phyloP scores from a whole-genome alignment of 2,888 invertebrate genomes.

The Polydrusus tereticollis region DNA sequence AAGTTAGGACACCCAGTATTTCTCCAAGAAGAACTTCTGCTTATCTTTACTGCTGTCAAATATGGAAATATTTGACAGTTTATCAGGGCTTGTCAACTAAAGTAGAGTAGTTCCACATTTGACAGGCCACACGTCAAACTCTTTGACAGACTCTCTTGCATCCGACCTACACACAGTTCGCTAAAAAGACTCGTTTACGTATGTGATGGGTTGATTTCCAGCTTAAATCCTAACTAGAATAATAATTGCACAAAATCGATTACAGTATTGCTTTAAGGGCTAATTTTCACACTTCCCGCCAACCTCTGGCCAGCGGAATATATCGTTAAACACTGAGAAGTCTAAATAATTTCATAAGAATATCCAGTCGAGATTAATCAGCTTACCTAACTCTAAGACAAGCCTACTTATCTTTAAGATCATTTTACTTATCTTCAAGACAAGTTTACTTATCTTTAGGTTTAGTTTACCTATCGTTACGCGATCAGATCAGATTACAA shows the following conservation, averaged over 20 bases:
- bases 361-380: neutral
- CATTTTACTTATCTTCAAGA: no score
- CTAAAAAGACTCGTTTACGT: conserved; percentile 13
- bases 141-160: neutral
- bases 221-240: conserved; percentile 28
- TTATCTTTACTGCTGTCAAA: conserved; percentile 7
- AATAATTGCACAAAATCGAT: conserved; percentile 50
- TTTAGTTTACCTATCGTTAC: neutral
- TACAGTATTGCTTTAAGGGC: conserved; percentile 43
- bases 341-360: conserved; percentile 2
- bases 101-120: no score
- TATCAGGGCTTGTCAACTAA: neutral
- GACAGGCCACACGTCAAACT: neutral
- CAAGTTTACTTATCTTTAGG: conserved; percentile 6
- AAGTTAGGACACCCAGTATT: neutral
- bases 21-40: neutral
- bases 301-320: conserved; percentile 1
- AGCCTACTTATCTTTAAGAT: no score
- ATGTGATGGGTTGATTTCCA: conserved; percentile 14
- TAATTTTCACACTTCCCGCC: neutral
- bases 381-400: neutral
- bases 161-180: neutral
- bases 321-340: conserved; percentile 5
- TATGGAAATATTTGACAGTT: neutral
- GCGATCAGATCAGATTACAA: neutral